phyloP scores from a whole-genome alignment of 2,888 invertebrate species.

The Drosophila demipolita region DNA sequence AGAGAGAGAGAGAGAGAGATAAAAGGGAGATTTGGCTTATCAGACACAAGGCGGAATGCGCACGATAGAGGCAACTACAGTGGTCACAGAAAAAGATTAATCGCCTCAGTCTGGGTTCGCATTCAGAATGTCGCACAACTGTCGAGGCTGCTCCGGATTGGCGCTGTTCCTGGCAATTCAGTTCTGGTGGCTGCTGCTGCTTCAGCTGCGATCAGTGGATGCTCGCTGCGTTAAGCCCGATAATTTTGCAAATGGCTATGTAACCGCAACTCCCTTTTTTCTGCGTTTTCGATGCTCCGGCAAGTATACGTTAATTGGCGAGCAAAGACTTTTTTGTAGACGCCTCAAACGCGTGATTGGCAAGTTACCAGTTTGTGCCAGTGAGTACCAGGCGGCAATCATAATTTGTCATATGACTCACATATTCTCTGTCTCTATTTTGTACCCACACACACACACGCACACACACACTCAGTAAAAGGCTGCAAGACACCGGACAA shows the following conservation, averaged over 20 bases:
- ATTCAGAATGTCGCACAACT: slow-evolving; percentile 36
- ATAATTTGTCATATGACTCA: slow-evolving; percentile 11
- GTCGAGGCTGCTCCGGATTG: not conserved
- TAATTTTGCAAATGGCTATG: slow-evolving; percentile 33
- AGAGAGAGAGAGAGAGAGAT: not conserved
- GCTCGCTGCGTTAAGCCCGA: slow-evolving; percentile 33
- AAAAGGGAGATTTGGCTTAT: not conserved
- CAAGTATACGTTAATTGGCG: slow-evolving; percentile 34
- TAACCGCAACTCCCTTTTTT: too few species aligned
- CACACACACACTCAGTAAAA: slow-evolving; percentile 84
- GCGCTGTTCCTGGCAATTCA: not conserved
- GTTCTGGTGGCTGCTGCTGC: not conserved
- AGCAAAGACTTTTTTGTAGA: slow-evolving; percentile 3
- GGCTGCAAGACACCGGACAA: slow-evolving; percentile 86
- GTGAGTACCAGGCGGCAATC: slow-evolving; percentile 48
- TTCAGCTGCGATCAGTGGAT: not conserved
- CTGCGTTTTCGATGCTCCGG: too few species aligned
- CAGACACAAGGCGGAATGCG: not conserved
- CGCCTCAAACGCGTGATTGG: slow-evolving; percentile 32
- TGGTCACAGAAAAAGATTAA: not conserved
- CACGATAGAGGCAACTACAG: not conserved
- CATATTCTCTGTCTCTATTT: not conserved
- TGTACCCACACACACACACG: not conserved
- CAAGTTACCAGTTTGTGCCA: slow-evolving; percentile 60
- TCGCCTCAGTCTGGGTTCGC: slow-evolving; percentile 36